Evolutionary conservation across 2,888 invertebrate genomes (phyloP).

Genomic region (Xylophagus ater): DNA sequence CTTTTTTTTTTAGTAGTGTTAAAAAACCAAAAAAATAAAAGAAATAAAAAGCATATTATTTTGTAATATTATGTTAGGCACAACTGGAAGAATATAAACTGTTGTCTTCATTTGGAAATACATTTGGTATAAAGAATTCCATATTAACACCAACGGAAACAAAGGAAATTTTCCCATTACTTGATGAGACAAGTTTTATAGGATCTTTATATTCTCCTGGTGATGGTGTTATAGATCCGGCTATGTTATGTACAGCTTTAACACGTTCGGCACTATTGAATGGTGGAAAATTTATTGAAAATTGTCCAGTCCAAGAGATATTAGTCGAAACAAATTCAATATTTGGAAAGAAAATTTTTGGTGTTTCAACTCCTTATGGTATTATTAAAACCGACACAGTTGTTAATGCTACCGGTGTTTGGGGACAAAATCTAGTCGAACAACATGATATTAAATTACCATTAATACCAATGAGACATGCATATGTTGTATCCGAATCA

Average conservation of each 20-base stretch:
- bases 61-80: too few species aligned
- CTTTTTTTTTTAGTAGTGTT: too few species aligned
- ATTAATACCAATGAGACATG: conserved; percentile 67
- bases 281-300: conserved; percentile 60
- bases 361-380: conserved; percentile 56
- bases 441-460: conserved; percentile 46
- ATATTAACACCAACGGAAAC: conserved; percentile 57
- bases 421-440: conserved; percentile 52
- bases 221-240: conserved; percentile 71
- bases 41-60: too few species aligned
- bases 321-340: conserved; percentile 50
- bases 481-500: conserved; percentile 65
- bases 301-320: conserved; percentile 57
- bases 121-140: conserved; percentile 58
- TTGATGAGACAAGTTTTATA: conserved; percentile 55
- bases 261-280: conserved; percentile 51
- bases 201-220: conserved; percentile 62
- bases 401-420: conserved; percentile 55
- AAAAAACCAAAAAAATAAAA: background rate
- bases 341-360: conserved; percentile 53
- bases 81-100: conserved; percentile 67
- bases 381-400: conserved; percentile 58
- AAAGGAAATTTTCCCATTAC: conserved; percentile 56
- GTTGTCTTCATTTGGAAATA: conserved; percentile 58
- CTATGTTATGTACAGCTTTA: conserved; percentile 59